These are phyloP conservation scores for Myrmecobius fasciatus DNA, from an alignment of 2,113 vertebrate species.

Conservation along the genomic window DNA sequence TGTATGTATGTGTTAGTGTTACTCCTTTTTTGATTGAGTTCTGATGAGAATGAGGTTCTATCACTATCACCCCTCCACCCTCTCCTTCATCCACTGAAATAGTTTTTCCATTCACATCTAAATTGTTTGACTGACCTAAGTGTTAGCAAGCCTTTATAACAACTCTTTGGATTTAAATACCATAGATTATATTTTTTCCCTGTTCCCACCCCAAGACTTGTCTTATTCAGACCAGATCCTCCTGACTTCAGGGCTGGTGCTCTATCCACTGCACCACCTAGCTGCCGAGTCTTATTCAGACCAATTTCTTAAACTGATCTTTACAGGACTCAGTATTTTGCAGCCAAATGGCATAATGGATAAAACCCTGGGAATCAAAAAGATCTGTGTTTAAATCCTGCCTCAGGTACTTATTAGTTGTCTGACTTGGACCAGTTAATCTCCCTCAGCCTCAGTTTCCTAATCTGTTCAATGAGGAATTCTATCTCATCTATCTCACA, in stretches of 20 bases:
- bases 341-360: neutral
- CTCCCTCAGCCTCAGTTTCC: neutral
- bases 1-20: too few species aligned
- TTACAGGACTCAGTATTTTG: neutral
- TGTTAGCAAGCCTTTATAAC: neutral
- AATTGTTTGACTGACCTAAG: neutral
- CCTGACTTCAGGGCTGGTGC: too few species aligned
- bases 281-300: neutral
- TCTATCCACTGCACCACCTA: too few species aligned
- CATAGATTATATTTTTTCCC: neutral
- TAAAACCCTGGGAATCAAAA: neutral
- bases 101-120: neutral
- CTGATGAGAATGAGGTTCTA: neutral
- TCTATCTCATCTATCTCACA: neutral
- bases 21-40: neutral
- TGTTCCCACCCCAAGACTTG: neutral
- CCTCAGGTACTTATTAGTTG: neutral
- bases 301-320: neutral
- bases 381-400: neutral
- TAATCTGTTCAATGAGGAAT: neutral
- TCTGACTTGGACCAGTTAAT: neutral
- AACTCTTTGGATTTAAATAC: neutral
- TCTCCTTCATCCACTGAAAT: neutral
- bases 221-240: neutral
- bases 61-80: neutral